Evolutionary conservation across 2,113 vertebrate species (phyloP), one percentile per base, ranked within the genome.

Genomic region (Odobenus rosmarus): DNA sequence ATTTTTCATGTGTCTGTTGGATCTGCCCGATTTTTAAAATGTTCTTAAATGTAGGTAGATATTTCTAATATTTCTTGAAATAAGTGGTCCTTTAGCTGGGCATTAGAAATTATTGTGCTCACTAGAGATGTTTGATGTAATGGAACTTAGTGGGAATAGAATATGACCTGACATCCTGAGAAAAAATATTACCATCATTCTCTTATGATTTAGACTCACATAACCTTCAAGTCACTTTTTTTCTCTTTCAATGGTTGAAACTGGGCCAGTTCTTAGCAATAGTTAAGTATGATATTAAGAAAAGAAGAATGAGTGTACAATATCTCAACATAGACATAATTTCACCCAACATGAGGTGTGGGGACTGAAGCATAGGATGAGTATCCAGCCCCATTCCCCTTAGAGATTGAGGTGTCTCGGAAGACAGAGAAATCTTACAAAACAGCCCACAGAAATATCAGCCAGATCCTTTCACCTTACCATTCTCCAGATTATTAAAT

Each of bases 181-280:
- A 96, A 96, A 88, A 10, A 39, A 49, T 26, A 55, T 46, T 84
- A 39, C 57, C 80, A 87, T 89, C 55, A 16, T 92, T 95, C 51
- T 39, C 49, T 88, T 89, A 90, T 88, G 46, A 79, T 74, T 72
- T 64, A 49, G 74, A 93, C 76, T 96, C 84, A 59, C 46, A 11
- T 94, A 46, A 72, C 71, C 93, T 96, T 90, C 69, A 77, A 90
- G 61, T 74, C 57, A 91, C 39, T 76, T 77, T 85, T 67, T 84
- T 57, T 92, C 86, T 93, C 83, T 93, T 46, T 59, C 46, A 71
- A 0, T 82, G 71, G 53, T 81, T 96, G 93, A 76, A 86, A 11
- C 12, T 19, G 21, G 36, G 59, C 67, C 69, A 51, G 39, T 93
- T 69, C 72, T 93, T 67, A 81, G 91, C 88, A 85, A 86, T 28